A percentile compares a stretch with the other conserved stretches of the same genome.
Evolutionary conservation across 2,113 vertebrate genomes (phyloP).

Genomic region (Gopherus flavomarginatus): DNA sequence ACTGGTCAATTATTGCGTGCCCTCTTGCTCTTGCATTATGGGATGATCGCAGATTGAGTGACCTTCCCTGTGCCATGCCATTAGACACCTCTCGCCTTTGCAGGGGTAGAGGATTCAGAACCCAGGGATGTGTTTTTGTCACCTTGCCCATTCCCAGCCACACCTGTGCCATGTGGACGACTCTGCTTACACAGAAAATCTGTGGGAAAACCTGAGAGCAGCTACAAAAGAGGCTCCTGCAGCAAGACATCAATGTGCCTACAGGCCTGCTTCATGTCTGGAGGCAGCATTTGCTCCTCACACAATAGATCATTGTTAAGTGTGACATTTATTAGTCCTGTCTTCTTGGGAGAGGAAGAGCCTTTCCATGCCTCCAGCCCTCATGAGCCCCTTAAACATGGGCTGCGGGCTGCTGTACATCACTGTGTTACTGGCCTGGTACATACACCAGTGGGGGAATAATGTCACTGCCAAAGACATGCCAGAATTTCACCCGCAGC

Average conservation of each 20-base stretch:
- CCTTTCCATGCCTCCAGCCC: neutral
- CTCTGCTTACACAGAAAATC: neutral
- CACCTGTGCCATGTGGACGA: neutral
- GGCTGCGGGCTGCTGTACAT: neutral
- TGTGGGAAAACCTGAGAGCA: neutral
- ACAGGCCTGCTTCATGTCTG: neutral
- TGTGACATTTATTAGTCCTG: neutral
- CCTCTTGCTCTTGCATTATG: neutral
- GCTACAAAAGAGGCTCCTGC: neutral
- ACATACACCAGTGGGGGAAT: neutral
- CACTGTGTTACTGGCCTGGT: neutral
- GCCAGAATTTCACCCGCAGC: neutral
- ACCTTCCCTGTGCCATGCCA: neutral
- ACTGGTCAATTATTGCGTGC: too few relatives aligned
- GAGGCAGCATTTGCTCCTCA: neutral
- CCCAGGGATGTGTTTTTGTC: neutral
- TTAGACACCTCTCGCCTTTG: neutral
- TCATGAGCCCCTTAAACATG: neutral
- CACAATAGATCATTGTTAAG: neutral
- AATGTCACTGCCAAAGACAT: neutral
- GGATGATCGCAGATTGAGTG: neutral
- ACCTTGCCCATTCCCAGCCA: neutral
- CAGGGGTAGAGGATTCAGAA: neutral
- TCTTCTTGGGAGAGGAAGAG: neutral
- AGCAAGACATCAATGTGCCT: neutral